A percentile compares a stretch with the other conserved stretches of the same genome.
Evolutionary conservation across 2,113 vertebrate genomes (phyloP).

Genomic region (Atrichornis clamosus): DNA sequence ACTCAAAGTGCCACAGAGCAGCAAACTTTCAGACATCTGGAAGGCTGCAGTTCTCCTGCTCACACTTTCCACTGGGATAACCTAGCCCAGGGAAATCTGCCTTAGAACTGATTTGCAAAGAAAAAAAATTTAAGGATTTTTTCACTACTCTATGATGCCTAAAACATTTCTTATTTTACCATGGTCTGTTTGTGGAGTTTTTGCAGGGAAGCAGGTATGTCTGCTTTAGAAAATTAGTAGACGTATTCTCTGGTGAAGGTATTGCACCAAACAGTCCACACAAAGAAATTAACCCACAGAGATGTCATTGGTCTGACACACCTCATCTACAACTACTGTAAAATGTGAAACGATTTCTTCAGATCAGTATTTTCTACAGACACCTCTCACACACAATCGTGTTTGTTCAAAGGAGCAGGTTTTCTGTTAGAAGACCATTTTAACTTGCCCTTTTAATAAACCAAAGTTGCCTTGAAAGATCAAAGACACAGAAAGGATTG

Average conservation of each 20-base stretch:
- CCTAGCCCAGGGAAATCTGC: not conserved
- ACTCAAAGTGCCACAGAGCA: not conserved
- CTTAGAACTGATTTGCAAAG: not conserved
- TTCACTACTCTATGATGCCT: not conserved
- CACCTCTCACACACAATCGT: not conserved
- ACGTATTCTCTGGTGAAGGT: not conserved
- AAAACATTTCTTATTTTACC: not conserved
- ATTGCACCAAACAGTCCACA: not conserved
- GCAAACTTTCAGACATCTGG: not conserved
- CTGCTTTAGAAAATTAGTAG: not conserved
- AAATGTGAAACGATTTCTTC: not conserved
- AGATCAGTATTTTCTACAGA: not conserved
- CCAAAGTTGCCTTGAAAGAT: not conserved
- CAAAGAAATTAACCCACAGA: not conserved
- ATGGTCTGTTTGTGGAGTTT: not conserved
- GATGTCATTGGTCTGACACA: not conserved
- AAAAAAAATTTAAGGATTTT: not conserved
- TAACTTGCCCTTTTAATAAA: not conserved
- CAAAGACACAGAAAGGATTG: not conserved
- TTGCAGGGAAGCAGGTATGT: not conserved
- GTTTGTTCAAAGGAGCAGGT: not conserved
- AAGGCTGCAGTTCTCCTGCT: not conserved
- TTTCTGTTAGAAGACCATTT: not conserved
- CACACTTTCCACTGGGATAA: conserved; percentile 17
- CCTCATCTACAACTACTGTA: not conserved